Percentiles rank a stretch among this genome's conserved stretches.
Evolutionary conservation across 2,888 invertebrate species (phyloP).

Genomic region (Amphipoea oculea): DNA sequence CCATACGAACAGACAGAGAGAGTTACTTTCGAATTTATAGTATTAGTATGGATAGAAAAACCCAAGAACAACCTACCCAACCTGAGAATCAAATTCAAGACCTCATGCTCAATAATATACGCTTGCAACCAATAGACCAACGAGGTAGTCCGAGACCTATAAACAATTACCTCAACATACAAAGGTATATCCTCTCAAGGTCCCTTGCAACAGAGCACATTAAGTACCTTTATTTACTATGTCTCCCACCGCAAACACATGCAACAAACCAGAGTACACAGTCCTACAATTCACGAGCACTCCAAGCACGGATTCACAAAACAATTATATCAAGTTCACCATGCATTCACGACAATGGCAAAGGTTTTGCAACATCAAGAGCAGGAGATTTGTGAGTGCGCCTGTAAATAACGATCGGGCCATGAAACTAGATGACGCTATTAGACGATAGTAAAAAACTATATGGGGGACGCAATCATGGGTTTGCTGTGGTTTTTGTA

Average conservation of each 20-base stretch:
- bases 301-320: slow-evolving; percentile 63
- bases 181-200: neutral
- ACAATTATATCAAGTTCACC: slow-evolving; percentile 72
- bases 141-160: neutral
- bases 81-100: neutral
- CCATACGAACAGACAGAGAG: too few relatives aligned
- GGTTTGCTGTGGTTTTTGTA: slow-evolving; percentile 35
- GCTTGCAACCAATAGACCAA: neutral
- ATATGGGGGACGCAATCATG: slow-evolving; percentile 26
- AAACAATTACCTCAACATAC: neutral
- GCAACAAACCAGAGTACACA: slow-evolving; percentile 28
- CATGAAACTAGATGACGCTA: slow-evolving; percentile 57
- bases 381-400: slow-evolving; percentile 73
- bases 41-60: too few relatives aligned
- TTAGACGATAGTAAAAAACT: slow-evolving; percentile 38
- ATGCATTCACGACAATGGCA: slow-evolving; percentile 79
- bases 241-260: slow-evolving; percentile 27
- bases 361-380: slow-evolving; percentile 76
- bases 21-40: too few relatives aligned
- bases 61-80: neutral
- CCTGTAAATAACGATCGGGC: slow-evolving; percentile 68
- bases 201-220: slow-evolving; percentile 8
- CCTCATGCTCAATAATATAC: neutral
- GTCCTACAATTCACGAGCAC: slow-evolving; percentile 50
- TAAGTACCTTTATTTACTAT: slow-evolving; percentile 14